Percentiles rank a stretch among this genome's conserved stretches.
Evolutionary conservation across 2,797 vertebrate genomes (phyloP).

Genomic region (Muscicapa striata): DNA sequence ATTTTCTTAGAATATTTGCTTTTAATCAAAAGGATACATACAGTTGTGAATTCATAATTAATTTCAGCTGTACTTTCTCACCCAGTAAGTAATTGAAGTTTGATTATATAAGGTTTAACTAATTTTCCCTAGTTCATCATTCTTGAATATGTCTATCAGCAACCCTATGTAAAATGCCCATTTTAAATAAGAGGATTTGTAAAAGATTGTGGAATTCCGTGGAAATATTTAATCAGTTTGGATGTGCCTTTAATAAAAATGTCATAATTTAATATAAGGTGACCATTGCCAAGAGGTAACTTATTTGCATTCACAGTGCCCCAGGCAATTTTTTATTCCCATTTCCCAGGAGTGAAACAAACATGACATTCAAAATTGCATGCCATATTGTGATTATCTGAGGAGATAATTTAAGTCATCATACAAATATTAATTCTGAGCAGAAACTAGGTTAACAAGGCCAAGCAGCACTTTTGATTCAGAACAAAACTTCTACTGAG

Average conservation of each 20-base stretch:
- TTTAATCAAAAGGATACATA: background rate
- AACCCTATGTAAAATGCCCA: background rate
- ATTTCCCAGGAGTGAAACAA: slow-evolving; percentile 35
- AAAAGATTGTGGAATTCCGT: background rate
- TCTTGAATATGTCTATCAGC: background rate
- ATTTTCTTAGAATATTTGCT: background rate
- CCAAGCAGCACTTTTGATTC: background rate
- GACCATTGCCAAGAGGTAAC: background rate
- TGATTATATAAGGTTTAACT: background rate
- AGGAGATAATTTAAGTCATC: slow-evolving; percentile 20
- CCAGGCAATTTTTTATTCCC: slow-evolving; percentile 33
- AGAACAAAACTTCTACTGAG: background rate
- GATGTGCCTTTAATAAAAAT: slow-evolving; percentile 6
- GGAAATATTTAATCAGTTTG: background rate
- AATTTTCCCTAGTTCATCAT: background rate
- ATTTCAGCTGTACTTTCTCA: background rate
- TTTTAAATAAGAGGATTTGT: background rate
- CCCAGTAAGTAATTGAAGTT: background rate
- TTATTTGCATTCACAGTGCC: background rate
- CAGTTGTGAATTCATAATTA: background rate
- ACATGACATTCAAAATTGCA: slow-evolving; percentile 33
- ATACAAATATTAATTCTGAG: slow-evolving; percentile 26
- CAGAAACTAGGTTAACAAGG: slow-evolving; percentile 37
- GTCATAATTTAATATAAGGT: slow-evolving; percentile 2
- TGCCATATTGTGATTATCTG: slow-evolving; percentile 24